Conservation (phyloP, 2,888 invertebrate species). For the Epirrhoe alternata region DNA sequence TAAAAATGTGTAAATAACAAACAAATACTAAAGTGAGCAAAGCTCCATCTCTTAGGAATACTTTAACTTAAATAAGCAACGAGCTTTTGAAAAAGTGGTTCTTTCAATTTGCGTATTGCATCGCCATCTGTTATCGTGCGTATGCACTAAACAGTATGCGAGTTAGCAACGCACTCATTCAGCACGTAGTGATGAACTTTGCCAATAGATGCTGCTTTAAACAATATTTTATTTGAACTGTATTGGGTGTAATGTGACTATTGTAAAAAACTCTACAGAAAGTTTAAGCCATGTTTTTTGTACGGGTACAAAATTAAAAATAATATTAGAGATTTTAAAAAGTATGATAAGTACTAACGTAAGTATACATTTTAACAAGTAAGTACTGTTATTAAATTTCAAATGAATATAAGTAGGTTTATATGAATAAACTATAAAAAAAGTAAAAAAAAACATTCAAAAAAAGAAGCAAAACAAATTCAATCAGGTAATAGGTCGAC, state of each 20-base stretch:
- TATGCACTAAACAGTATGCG: constrained; percentile 59
- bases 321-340: no score
- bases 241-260: not conserved
- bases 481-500: no score
- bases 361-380: no score
- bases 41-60: constrained; percentile 70
- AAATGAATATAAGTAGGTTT: no score
- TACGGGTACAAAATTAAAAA: no score
- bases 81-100: constrained; percentile 34
- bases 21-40: constrained; percentile 30
- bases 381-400: no score
- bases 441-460: no score
- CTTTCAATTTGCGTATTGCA: constrained; percentile 45
- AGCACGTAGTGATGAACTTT: constrained; percentile 26
- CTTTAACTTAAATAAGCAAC: constrained; percentile 53
- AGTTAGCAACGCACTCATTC: constrained; percentile 29
- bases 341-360: no score
- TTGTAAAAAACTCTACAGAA: not conserved
- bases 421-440: no score
- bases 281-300: no score
- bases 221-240: not conserved
- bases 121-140: constrained; percentile 74
- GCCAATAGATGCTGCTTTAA: constrained; percentile 39
- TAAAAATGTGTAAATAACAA: no score
- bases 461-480: no score